Evolutionary conservation across 2,888 invertebrate genomes (phyloP), one percentile per base, ranked within the genome.

Genomic region (Drosophila mercatorum): DNA sequence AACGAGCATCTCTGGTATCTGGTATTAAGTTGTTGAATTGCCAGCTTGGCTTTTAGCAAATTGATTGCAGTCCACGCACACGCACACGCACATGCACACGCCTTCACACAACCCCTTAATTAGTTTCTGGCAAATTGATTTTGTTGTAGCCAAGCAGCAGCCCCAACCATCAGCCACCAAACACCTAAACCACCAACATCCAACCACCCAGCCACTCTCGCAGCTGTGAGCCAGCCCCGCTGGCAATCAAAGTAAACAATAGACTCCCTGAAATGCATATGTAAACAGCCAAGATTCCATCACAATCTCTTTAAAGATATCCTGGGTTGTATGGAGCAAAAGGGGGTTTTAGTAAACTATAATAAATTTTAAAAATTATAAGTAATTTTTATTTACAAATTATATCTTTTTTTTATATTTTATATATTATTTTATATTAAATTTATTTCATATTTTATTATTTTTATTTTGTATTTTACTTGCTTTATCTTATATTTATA

Each of bases 71-170:
- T 44, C 46, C 36, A 43, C 28, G 6, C 46, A 65, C 64, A 55
- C 38, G 26, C 26, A 22, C 43, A 43, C 28, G 6, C 46, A 65
- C 64, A 55, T 26, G 26, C 26, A 22, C 43, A 46, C 28, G 43
- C 47, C 38, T 36, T 49, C 43, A 46, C 31, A 65, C 61, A 75
- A 63, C 58, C 68, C 68, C 67, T 69, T 81, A 83, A 86, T 87
- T 83, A 81, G 66, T 83, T 86, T 70, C 56, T 36, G 36, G 52
- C 78, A 73, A 83, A 81, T 83, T 79, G 74, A 69, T 66, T 85
- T 55, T 51, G 43, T 26, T 67, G 43, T 49, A 28, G 28, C 43
- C 38, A 28, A 34, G 31, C 34, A 34, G 2, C 31, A 28, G 5
- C 41, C 40, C 55, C 28, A 28, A n/a, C 40, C 55, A 40, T n/a